Evolutionary conservation across 1,140 invertebrate species (phyloP), one percentile per base, ranked within the genome.

Genomic region (Drosophila sp.): DNA sequence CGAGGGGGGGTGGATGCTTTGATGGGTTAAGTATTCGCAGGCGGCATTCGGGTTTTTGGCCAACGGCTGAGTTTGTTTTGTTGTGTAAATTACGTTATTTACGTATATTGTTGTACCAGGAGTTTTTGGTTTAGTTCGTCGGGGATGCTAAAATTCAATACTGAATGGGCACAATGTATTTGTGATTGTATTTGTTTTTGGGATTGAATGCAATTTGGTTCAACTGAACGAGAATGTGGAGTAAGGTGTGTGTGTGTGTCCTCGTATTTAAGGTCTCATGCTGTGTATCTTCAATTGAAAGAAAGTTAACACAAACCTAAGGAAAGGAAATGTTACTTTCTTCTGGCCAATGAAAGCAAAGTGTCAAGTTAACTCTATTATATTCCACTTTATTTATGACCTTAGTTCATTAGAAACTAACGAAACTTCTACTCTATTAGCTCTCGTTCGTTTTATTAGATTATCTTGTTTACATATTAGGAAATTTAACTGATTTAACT

Each of bases 71-170:
- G 82, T 85, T 81, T 86, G 82, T 85, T 85, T 81, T 85, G 81
- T 86, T 81, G 81, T 85, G 82, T 85, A 86, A 86, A 85, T 85
- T 85, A 85, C 81, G 81, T 86, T 85, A 86, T 85, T 85, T 86
- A 85, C 79, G 77, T 68, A 82, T 75, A 72, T 79, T 83, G 77
- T 79, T 75, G 73, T 27, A 55, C 60, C 10, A 32, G 61, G 72
- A 76, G 73, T 75, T 75, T 67, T 60, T 40, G 58, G 41, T 62
- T 50, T 54, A 66, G 58, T 82, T 79, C 66, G 17, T 69, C 10
- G 73, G 57, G 73, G 50, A 57, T 65, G 72, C 44, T 58, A 72
- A 76, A 74, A 72, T 83, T 76, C 64, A 60, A 79, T 69, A 60
- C 57, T 41, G 47, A 40, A 32, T 47, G 60, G 60, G 60, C 7